These are phyloP conservation scores for Aethes cnicana DNA, from an alignment of 2,888 invertebrate genomes.

Conservation along the genomic window DNA sequence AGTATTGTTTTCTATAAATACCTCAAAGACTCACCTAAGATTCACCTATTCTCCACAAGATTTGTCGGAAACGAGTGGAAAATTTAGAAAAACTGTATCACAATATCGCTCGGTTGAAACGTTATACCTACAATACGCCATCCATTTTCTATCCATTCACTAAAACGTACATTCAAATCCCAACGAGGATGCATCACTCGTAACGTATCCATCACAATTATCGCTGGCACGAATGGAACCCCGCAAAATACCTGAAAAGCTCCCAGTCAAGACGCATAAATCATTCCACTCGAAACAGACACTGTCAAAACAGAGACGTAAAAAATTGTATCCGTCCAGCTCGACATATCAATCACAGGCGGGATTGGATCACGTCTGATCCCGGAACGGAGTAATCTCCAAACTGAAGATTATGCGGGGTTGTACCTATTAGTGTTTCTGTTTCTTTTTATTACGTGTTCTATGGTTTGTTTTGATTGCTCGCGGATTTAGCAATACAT, in stretches of 20 bases:
- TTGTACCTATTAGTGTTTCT: conserved; percentile 7
- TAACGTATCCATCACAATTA: conserved; percentile 28
- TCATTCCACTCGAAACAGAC: conserved; percentile 42
- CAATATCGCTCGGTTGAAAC: too few species aligned
- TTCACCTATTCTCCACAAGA: too few species aligned
- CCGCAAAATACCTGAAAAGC: conserved; percentile 31
- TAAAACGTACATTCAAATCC: neutral
- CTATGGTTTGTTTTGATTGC: neutral
- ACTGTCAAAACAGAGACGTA: conserved; percentile 55
- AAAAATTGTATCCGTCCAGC: conserved; percentile 54
- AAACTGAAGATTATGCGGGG: conserved; percentile 19
- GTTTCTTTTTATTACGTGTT: conserved; percentile 2
- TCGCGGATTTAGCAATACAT: too few species aligned
- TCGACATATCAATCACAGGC: conserved; percentile 58
- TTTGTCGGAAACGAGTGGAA: too few species aligned
- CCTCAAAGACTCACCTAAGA: too few species aligned
- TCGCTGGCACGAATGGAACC: conserved; percentile 11
- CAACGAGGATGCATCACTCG: conserved; percentile 14
- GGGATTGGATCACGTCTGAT: conserved; percentile 59
- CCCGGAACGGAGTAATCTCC: conserved; percentile 36
- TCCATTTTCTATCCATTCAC: too few species aligned
- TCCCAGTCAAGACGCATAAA: conserved; percentile 43
- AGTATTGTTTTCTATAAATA: too few species aligned
- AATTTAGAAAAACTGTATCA: too few species aligned
- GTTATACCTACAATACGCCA: too few species aligned